Conservation (phyloP, 2,888 invertebrate species). For the Ptilodon capucinus region DNA sequence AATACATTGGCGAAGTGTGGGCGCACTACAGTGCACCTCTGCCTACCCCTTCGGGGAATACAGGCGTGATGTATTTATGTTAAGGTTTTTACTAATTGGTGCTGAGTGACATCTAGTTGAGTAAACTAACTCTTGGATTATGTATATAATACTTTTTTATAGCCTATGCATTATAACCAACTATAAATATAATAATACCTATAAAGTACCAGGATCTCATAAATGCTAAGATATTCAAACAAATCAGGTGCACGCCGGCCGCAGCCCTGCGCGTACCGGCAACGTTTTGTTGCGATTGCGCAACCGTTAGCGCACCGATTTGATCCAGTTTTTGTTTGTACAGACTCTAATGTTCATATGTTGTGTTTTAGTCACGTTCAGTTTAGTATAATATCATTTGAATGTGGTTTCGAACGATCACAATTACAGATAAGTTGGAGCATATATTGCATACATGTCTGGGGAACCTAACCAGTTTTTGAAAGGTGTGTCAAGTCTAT, state of each 20-base stretch:
- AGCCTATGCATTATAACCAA: too few relatives aligned
- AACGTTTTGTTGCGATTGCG: constrained; percentile 15
- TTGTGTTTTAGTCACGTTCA: constrained; percentile 17
- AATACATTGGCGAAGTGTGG: too few relatives aligned
- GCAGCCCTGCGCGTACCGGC: constrained; percentile 22
- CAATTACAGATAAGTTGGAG: neutral
- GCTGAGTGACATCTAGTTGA: too few relatives aligned
- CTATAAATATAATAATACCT: too few relatives aligned
- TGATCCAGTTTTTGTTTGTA: constrained; percentile 34
- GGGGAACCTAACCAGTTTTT: neutral
- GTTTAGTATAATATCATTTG: constrained; percentile 13
- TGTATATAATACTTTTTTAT: too few relatives aligned
- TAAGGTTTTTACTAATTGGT: too few relatives aligned
- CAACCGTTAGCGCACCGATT: constrained; percentile 25
- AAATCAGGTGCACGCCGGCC: neutral
- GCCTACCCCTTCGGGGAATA: too few relatives aligned
- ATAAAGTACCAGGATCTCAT: neutral
- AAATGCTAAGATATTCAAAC: constrained; percentile 1
- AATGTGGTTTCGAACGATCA: neutral
- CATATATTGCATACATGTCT: neutral
- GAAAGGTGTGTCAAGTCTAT: too few relatives aligned
- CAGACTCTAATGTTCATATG: constrained; percentile 20
- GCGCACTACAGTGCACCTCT: too few relatives aligned
- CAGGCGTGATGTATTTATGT: too few relatives aligned
- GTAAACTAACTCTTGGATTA: too few relatives aligned